phyloP scores from a whole-genome alignment of 2,113 vertebrate species.

The Cairina moschata region DNA sequence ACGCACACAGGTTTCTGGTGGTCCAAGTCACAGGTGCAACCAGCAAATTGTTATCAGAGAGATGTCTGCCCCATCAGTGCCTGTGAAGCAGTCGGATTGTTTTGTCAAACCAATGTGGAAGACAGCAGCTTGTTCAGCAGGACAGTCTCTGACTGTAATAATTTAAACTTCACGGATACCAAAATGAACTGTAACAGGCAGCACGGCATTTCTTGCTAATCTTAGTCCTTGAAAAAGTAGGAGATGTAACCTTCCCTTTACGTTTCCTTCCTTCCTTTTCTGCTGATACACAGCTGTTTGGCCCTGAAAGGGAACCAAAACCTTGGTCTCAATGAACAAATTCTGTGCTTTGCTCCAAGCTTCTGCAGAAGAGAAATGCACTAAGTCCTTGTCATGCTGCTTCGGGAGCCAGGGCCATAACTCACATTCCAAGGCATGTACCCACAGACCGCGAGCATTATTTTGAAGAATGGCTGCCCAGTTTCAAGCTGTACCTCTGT shows the following conservation, averaged over 20 bases:
- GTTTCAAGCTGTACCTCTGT: not conserved
- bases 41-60: not conserved
- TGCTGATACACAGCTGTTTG: not conserved
- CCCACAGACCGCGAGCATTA: accelerated
- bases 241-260: not conserved
- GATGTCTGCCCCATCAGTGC: not conserved
- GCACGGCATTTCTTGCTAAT: not conserved
- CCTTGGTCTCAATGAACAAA: not conserved
- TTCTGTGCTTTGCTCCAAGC: not conserved
- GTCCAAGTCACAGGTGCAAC: not conserved
- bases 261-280: not conserved
- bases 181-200: not conserved
- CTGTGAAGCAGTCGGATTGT: not conserved
- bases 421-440: not conserved
- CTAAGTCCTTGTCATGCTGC: accelerated
- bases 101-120: not conserved
- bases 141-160: not conserved
- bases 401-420: not conserved
- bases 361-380: not conserved
- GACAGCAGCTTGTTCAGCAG: not conserved
- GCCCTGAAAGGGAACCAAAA: not conserved
- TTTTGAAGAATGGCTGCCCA: not conserved
- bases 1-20: not conserved
- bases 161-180: not conserved
- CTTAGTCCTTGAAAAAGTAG: not conserved